Conservation (phyloP, 2,888 invertebrate genomes). For the Erannis defoliaria region DNA sequence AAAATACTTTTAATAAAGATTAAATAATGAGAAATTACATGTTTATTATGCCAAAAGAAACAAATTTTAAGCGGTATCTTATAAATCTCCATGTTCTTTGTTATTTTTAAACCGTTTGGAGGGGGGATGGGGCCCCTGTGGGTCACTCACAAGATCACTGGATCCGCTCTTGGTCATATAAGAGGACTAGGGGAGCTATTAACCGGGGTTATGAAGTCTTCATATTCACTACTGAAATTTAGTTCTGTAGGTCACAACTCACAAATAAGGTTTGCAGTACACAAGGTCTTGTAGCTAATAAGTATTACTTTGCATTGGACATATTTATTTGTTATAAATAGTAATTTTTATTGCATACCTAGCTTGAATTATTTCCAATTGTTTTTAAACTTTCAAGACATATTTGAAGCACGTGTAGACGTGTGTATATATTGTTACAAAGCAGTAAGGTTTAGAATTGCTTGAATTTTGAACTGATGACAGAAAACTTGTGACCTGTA, state of each 20-base stretch:
- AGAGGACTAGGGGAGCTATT: too few relatives aligned
- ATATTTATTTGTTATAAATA: slow-evolving; percentile 28
- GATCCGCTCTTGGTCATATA: too few relatives aligned
- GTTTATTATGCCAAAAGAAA: too few relatives aligned
- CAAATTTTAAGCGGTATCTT: too few relatives aligned
- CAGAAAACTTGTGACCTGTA: not conserved
- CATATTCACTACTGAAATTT: slow-evolving; percentile 11
- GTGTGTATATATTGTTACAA: not conserved
- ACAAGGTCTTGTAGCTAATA: slow-evolving; percentile 23
- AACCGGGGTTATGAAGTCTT: too few relatives aligned
- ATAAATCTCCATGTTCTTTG: too few relatives aligned
- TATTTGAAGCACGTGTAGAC: not conserved
- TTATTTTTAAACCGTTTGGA: too few relatives aligned
- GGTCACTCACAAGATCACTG: too few relatives aligned
- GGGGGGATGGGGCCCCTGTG: too few relatives aligned
- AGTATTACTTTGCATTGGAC: slow-evolving; percentile 9
- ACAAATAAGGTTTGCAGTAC: not conserved
- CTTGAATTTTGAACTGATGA: not conserved
- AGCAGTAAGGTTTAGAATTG: slow-evolving; percentile 6
- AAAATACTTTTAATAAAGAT: too few relatives aligned
- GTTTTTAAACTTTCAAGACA: slow-evolving; percentile 12
- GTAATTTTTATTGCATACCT: slow-evolving; percentile 32
- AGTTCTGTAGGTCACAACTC: not conserved
- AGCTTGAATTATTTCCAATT: slow-evolving; percentile 41
- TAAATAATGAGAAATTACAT: too few relatives aligned